Conservation (phyloP, 2,797 vertebrate species). For the Valencia hispanica region DNA sequence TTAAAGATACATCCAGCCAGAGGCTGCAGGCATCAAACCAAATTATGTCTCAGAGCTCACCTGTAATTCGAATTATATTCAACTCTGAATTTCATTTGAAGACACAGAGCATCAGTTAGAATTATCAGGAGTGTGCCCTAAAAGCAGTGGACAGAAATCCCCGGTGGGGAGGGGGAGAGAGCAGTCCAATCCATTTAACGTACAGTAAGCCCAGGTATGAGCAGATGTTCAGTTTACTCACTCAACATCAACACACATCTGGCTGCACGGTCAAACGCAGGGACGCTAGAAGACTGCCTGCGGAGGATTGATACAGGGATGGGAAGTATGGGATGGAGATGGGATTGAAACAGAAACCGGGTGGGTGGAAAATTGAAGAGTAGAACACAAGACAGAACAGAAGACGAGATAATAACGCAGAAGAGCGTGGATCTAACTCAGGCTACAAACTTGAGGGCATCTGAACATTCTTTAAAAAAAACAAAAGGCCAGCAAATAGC, state of each 20-base stretch:
- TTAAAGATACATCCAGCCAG: background rate
- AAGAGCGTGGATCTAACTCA: slow-evolving; percentile 30
- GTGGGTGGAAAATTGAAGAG: slow-evolving; percentile 64
- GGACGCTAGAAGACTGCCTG: slow-evolving; percentile 14
- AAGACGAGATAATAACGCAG: slow-evolving; percentile 44
- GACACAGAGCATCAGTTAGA: slow-evolving; percentile 26
- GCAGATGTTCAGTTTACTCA: slow-evolving; percentile 55
- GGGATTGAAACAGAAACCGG: slow-evolving; percentile 44
- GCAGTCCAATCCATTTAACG: slow-evolving; percentile 40
- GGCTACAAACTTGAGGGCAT: slow-evolving; percentile 45
- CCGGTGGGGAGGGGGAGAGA: background rate
- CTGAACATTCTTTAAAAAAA: slow-evolving; percentile 32
- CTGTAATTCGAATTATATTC: slow-evolving; percentile 29
- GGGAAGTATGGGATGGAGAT: slow-evolving; percentile 13
- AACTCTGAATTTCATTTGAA: slow-evolving; percentile 24
- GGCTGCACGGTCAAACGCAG: slow-evolving; percentile 15
- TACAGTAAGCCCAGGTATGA: slow-evolving; percentile 46
- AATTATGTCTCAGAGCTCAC: slow-evolving; percentile 16
- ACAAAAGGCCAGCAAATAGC: slow-evolving; percentile 25
- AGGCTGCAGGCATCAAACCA: slow-evolving; percentile 16
- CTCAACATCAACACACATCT: slow-evolving; percentile 51
- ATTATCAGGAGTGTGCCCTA: slow-evolving; percentile 5
- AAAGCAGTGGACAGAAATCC: slow-evolving; percentile 15
- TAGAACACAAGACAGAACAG: slow-evolving; percentile 49
- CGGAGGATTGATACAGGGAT: slow-evolving; percentile 9